Evolutionary conservation across 2,888 invertebrate species (phyloP).

Genomic region (Limnephilus marmoratus): DNA sequence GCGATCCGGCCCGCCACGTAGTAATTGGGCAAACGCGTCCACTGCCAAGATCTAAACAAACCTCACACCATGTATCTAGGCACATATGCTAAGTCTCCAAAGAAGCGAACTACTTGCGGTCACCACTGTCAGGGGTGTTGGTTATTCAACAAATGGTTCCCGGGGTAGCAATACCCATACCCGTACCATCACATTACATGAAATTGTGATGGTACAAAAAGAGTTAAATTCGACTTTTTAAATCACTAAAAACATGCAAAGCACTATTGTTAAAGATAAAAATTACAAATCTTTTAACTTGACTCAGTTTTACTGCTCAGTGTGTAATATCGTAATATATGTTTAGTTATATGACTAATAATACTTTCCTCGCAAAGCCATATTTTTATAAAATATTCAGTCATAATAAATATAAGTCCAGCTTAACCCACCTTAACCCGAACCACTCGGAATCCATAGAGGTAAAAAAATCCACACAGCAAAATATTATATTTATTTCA

Average conservation of each 20-base stretch:
- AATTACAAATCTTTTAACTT: not conserved
- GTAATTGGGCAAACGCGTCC: too few relatives aligned
- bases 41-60: too few relatives aligned
- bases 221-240: not conserved
- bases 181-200: too few relatives aligned
- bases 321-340: not conserved
- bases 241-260: not conserved
- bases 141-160: too few relatives aligned
- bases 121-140: too few relatives aligned
- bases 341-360: not conserved
- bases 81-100: too few relatives aligned
- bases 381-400: constrained; percentile 8
- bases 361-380: not conserved
- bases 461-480: not conserved
- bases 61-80: too few relatives aligned
- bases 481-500: not conserved
- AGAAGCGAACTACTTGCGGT: too few relatives aligned
- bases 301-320: not conserved
- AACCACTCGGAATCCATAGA: constrained; percentile 10
- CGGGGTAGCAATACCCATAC: too few relatives aligned
- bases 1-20: too few relatives aligned
- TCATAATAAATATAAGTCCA: not conserved
- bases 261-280: not conserved
- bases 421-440: constrained; percentile 12
- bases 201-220: too few relatives aligned